A percentile compares a stretch with the other conserved stretches of the same genome.
These are phyloP conservation scores for Amblyopsis hoosieri DNA, from an alignment of 2,797 vertebrate genomes.

Conservation along the genomic window DNA sequence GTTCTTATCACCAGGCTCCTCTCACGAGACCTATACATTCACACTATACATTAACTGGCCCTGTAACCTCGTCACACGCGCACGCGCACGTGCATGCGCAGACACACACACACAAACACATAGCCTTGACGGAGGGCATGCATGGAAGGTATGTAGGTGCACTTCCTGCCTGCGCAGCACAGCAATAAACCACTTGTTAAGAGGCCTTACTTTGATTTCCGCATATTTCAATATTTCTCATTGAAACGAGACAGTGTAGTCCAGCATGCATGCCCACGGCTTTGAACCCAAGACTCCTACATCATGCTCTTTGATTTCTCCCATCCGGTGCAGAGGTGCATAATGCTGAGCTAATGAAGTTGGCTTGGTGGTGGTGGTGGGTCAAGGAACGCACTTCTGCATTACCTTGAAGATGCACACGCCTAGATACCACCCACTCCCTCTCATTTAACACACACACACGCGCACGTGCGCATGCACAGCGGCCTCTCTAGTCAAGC, in stretches of 20 bases:
- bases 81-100: slow-evolving; percentile 10
- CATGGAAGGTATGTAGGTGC: slow-evolving; percentile 28
- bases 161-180: slow-evolving; percentile 68
- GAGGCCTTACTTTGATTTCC: slow-evolving; percentile 75
- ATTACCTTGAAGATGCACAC: too few relatives aligned
- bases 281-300: slow-evolving; percentile 80
- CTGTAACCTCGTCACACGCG: neutral
- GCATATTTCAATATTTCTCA: slow-evolving; percentile 83
- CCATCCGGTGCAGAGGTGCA: slow-evolving; percentile 76
- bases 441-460: neutral
- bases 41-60: too few relatives aligned
- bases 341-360: slow-evolving; percentile 73
- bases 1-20: too few relatives aligned
- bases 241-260: slow-evolving; percentile 76
- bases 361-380: slow-evolving; percentile 3
- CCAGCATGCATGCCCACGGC: slow-evolving; percentile 72
- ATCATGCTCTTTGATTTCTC: slow-evolving; percentile 83
- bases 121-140: slow-evolving; percentile 39
- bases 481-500: slow-evolving; percentile 53
- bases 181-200: slow-evolving; percentile 74
- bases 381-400: too few relatives aligned
- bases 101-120: slow-evolving; percentile 34
- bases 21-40: too few relatives aligned
- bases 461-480: neutral
- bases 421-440: neutral